Evolutionary conservation across 1,140 invertebrate genomes (phyloP).

Genomic region (Zaprionus ghesquierei): DNA sequence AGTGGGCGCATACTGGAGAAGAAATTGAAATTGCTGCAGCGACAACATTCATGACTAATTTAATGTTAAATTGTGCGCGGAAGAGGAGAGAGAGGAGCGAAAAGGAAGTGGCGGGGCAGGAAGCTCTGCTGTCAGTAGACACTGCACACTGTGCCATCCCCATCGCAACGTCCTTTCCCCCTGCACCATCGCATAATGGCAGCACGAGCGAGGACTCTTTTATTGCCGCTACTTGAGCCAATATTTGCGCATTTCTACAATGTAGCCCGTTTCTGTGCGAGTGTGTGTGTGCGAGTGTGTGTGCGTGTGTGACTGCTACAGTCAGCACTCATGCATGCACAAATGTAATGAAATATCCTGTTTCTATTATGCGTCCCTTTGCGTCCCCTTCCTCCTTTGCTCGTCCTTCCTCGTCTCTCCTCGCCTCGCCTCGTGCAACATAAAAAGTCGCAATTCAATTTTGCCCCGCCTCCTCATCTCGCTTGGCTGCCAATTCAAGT

Average conservation of each 20-base stretch:
- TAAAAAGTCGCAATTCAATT: constrained; percentile 80
- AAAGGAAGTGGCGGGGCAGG: neutral
- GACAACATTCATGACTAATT: constrained; percentile 58
- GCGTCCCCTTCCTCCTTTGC: neutral
- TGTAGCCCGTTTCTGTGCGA: constrained; percentile 45
- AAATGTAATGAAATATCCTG: constrained; percentile 81
- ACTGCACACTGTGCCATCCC: neutral
- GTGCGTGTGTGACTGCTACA: constrained; percentile 15
- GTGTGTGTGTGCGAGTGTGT: constrained; percentile 13
- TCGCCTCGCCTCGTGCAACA: constrained; percentile 44
- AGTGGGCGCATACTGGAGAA: neutral
- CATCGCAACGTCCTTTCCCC: neutral
- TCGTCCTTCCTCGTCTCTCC: constrained; percentile 2
- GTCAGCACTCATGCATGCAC: constrained; percentile 69
- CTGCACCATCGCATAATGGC: constrained; percentile 30
- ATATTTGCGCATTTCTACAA: constrained; percentile 79
- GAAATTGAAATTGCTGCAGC: constrained; percentile 65
- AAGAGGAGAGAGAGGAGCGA: neutral
- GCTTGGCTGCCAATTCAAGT: neutral
- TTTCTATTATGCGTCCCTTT: constrained; percentile 50
- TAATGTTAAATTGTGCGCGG: constrained; percentile 63
- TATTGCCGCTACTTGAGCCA: constrained; percentile 77
- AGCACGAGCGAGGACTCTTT: constrained; percentile 54
- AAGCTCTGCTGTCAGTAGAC: neutral
- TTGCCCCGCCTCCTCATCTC: constrained; percentile 21